These are phyloP conservation scores for Mus caroli DNA, from an alignment of 2,797 vertebrate species.

Conservation along the genomic window DNA sequence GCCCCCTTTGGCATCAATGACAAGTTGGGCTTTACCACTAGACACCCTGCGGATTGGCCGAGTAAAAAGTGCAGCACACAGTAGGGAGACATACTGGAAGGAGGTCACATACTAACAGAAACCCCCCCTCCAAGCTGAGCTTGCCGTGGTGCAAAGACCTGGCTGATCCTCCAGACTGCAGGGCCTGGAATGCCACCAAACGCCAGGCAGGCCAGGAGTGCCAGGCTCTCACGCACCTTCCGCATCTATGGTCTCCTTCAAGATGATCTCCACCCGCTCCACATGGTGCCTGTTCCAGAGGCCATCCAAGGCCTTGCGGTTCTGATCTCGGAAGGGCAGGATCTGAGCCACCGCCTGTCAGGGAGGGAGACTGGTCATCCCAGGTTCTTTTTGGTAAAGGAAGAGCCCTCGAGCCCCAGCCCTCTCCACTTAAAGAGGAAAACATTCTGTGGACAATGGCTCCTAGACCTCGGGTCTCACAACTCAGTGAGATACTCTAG, in stretches of 20 bases:
- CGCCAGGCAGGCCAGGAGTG: fast-evolving
- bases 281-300: slow-evolving; percentile 97
- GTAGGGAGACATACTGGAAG: not conserved
- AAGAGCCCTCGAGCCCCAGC: not conserved
- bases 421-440: not conserved
- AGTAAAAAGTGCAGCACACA: not conserved
- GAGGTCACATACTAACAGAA: not conserved
- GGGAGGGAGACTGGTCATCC: slow-evolving; percentile 52
- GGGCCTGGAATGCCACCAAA: fast-evolving
- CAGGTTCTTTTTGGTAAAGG: fast-evolving
- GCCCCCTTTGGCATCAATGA: not conserved
- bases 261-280: slow-evolving; percentile 95
- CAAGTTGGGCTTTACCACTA: fast-evolving
- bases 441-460: fast-evolving
- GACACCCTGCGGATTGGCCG: not conserved
- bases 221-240: slow-evolving; percentile 91
- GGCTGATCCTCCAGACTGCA: not conserved
- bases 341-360: slow-evolving; percentile 96
- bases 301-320: slow-evolving; percentile 92
- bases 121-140: not conserved
- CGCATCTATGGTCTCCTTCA: slow-evolving; percentile 96
- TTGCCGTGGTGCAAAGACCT: not conserved
- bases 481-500: not conserved
- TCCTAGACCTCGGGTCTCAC: not conserved
- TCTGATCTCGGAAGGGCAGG: slow-evolving; percentile 95